A percentile compares a stretch with the other conserved stretches of the same genome.
Evolutionary conservation across 2,888 invertebrate genomes (phyloP).

Genomic region (Graphium colonna): DNA sequence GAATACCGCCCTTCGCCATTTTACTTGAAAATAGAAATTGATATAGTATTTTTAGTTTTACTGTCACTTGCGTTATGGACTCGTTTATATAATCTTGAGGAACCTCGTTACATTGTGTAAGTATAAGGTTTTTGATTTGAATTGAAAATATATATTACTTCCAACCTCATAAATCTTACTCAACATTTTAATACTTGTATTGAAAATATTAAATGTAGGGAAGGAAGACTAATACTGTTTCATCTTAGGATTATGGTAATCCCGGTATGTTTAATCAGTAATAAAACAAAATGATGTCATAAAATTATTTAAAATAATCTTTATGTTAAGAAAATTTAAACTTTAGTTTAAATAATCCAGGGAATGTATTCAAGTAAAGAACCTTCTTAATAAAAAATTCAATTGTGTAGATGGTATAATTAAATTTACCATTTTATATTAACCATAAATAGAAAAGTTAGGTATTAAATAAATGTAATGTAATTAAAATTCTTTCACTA

Average conservation of each 20-base stretch:
- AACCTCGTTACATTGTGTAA: slow-evolving; percentile 95
- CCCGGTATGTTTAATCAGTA: no score
- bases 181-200: no score
- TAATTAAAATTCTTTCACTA: no score
- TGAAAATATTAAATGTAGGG: no score
- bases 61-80: slow-evolving; percentile 86
- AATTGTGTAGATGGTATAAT: background rate
- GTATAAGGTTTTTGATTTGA: slow-evolving; percentile 52
- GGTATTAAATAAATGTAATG: slow-evolving; percentile 7
- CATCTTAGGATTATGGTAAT: no score
- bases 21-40: slow-evolving; percentile 83
- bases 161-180: no score
- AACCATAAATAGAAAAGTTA: slow-evolving; percentile 35
- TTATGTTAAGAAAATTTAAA: no score
- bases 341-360: background rate
- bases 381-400: background rate
- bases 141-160: no score
- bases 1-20: slow-evolving; percentile 36
- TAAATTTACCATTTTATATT: no score
- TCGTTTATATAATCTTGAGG: slow-evolving; percentile 90
- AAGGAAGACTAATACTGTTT: no score
- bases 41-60: slow-evolving; percentile 85
- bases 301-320: no score
- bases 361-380: background rate
- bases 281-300: no score